Evolutionary conservation across 1,140 invertebrate genomes (phyloP).

Genomic region (Ceratosolen solmsi): DNA sequence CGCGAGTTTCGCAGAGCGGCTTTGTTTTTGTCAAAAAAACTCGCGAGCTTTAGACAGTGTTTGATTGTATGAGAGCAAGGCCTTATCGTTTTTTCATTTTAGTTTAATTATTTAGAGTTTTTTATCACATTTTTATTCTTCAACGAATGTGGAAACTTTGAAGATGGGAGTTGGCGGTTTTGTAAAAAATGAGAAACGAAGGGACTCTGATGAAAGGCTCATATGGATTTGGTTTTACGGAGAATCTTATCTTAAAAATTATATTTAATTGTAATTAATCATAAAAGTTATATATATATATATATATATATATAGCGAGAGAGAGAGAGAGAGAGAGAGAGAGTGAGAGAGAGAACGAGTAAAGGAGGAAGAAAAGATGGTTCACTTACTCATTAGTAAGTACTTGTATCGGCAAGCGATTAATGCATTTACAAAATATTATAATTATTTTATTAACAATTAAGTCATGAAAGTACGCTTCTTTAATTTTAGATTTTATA

Average conservation of each 20-base stretch:
- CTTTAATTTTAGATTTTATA: too few relatives aligned
- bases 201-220: background rate
- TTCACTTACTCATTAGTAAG: constrained; percentile 32
- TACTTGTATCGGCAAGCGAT: background rate
- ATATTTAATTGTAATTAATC: background rate
- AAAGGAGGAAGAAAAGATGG: background rate
- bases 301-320: too few relatives aligned
- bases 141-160: background rate
- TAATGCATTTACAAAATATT: background rate
- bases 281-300: too few relatives aligned
- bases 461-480: too few relatives aligned
- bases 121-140: background rate
- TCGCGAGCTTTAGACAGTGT: too few relatives aligned
- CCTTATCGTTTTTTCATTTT: constrained; percentile 9
- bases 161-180: background rate
- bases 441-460: background rate
- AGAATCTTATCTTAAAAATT: background rate
- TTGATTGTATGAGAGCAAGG: too few relatives aligned
- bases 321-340: background rate
- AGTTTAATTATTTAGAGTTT: background rate
- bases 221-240: constrained; percentile 1
- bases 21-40: too few relatives aligned
- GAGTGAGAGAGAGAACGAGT: background rate
- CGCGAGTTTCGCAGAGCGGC: background rate
- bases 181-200: background rate